phyloP scores from a whole-genome alignment of 1,140 invertebrate genomes.

The Liolophura sinensis region DNA sequence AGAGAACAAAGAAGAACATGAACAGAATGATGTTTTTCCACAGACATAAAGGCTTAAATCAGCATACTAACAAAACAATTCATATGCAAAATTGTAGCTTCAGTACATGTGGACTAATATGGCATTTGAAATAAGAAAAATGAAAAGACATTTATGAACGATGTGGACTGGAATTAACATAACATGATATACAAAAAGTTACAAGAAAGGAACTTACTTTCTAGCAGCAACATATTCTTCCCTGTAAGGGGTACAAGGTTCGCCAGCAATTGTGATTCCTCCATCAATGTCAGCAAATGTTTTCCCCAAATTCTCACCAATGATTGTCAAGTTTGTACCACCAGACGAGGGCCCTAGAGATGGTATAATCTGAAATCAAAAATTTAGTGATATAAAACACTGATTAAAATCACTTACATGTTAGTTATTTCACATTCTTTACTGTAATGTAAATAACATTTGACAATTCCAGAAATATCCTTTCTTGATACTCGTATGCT shows the following conservation, averaged over 20 bases:
- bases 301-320: slow-evolving; percentile 93
- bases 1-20: slow-evolving; percentile 19
- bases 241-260: slow-evolving; percentile 77
- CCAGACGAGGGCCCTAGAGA: slow-evolving; percentile 93
- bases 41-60: no score
- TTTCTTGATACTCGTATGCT: not conserved
- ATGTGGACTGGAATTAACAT: no score
- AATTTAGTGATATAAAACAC: not conserved
- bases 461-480: not conserved
- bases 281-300: slow-evolving; percentile 86
- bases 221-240: slow-evolving; percentile 26
- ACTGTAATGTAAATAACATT: no score
- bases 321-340: slow-evolving; percentile 92
- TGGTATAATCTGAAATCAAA: slow-evolving; percentile 77
- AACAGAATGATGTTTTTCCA: not conserved
- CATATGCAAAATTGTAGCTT: no score
- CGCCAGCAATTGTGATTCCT: slow-evolving; percentile 86
- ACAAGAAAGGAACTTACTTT: slow-evolving; percentile 24
- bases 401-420: not conserved
- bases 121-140: no score
- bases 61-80: no score
- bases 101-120: no score
- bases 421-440: not conserved
- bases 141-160: no score
- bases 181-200: no score